phyloP scores from a whole-genome alignment of 1,140 invertebrate genomes.

The Drosophila neocordata region DNA sequence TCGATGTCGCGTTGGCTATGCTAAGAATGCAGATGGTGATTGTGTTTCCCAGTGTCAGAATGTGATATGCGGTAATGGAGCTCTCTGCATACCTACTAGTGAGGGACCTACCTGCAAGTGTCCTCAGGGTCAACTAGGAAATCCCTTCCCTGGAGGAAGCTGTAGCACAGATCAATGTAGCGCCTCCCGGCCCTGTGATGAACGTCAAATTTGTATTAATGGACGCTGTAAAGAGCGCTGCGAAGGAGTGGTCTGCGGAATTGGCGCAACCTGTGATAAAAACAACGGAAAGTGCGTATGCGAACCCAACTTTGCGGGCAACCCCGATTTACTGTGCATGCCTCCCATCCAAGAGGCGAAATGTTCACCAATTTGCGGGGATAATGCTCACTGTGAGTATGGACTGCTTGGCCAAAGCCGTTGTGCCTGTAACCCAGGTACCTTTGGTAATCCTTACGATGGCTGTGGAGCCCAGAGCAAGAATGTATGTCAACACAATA shows the following conservation, averaged over 20 bases:
- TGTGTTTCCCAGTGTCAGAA: slow-evolving; percentile 92
- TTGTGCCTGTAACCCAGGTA: slow-evolving; percentile 93
- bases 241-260: slow-evolving; percentile 91
- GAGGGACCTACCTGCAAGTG: slow-evolving; percentile 94
- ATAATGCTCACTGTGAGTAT: slow-evolving; percentile 94
- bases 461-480: slow-evolving; percentile 88
- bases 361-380: slow-evolving; percentile 91
- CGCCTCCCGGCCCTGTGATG: slow-evolving; percentile 88
- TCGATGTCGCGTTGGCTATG: slow-evolving; percentile 91
- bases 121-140: slow-evolving; percentile 91
- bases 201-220: slow-evolving; percentile 91
- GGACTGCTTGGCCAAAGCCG: slow-evolving; percentile 86
- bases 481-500: slow-evolving; percentile 88
- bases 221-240: slow-evolving; percentile 93
- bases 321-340: slow-evolving; percentile 94
- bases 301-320: slow-evolving; percentile 93
- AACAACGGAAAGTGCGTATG: slow-evolving; percentile 92
- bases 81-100: slow-evolving; percentile 93
- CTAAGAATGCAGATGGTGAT: slow-evolving; percentile 89
- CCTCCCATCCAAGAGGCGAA: slow-evolving; percentile 91
- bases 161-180: slow-evolving; percentile 93
- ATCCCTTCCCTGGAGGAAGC: slow-evolving; percentile 94
- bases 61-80: slow-evolving; percentile 91
- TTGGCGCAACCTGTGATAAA: slow-evolving; percentile 91
- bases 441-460: slow-evolving; percentile 93